A percentile compares a stretch with the other conserved stretches of the same genome.
These are phyloP conservation scores for Phymorhynchus buccinoides DNA, from an alignment of 1,140 invertebrate genomes.

Conservation along the genomic window DNA sequence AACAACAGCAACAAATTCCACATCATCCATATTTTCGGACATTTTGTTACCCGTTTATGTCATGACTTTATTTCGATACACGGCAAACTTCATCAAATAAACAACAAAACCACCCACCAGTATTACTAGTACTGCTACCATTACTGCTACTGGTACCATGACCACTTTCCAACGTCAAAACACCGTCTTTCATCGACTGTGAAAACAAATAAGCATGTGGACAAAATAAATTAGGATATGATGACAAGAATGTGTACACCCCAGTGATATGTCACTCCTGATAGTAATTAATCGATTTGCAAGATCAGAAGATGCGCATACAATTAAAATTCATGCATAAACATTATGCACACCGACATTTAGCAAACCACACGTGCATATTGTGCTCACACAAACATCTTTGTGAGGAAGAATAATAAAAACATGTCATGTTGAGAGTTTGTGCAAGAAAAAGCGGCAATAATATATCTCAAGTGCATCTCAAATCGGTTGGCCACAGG, in stretches of 20 bases:
- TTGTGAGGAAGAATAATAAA: neutral
- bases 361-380: neutral
- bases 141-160: too few species aligned
- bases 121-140: too few species aligned
- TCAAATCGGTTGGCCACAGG: neutral
- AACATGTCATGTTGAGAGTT: neutral
- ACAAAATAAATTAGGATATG: neutral
- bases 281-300: neutral
- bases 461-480: neutral
- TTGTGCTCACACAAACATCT: neutral
- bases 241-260: neutral
- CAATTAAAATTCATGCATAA: neutral
- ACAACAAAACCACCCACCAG: too few species aligned
- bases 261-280: neutral
- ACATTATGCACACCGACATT: neutral
- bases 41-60: too few species aligned
- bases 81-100: too few species aligned
- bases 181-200: neutral
- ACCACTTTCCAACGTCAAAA: neutral
- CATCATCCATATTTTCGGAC: too few species aligned
- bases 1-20: too few species aligned
- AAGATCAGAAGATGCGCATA: neutral
- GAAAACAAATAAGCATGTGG: neutral
- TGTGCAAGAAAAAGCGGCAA: neutral
- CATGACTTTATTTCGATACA: too few species aligned